A percentile compares a stretch with the other conserved stretches of the same genome.
Conservation (phyloP, 2,888 invertebrate genomes). For the Lasioglossum morio region DNA sequence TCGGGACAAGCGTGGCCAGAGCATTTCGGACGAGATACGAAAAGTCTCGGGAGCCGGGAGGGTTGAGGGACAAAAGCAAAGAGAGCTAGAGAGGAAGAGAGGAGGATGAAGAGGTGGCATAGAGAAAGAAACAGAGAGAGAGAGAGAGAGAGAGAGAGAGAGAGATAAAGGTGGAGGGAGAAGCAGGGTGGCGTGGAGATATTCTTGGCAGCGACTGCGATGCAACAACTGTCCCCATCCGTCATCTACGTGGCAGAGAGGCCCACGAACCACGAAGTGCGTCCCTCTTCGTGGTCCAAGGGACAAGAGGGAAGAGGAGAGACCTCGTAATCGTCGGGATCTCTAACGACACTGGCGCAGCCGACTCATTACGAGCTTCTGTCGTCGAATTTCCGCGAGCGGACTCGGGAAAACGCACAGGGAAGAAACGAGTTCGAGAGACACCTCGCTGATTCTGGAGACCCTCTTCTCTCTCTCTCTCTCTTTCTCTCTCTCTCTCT, state of each 20-base stretch:
- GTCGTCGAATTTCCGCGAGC: conserved; percentile 41
- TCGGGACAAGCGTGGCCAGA: not conserved
- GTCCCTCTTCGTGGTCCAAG: conserved; percentile 38
- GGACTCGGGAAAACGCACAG: not conserved
- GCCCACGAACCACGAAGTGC: conserved; percentile 50
- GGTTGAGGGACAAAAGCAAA: not conserved
- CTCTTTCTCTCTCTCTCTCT: not conserved
- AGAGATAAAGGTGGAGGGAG: conserved; percentile 60
- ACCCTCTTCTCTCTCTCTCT: not conserved
- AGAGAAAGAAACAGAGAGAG: not conserved
- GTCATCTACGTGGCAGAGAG: conserved; percentile 76
- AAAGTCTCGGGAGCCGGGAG: not conserved
- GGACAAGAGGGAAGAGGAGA: conserved; percentile 24
- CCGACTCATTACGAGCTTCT: conserved; percentile 46
- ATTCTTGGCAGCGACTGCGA: conserved; percentile 80
- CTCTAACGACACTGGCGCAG: conserved; percentile 53
- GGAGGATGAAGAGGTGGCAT: not conserved
- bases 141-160: conserved; percentile 15
- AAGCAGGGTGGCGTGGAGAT: conserved; percentile 69
- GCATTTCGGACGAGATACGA: not conserved
- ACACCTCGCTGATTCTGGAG: conserved; percentile 1
- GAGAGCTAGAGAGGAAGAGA: not conserved
- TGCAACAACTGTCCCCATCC: conserved; percentile 83
- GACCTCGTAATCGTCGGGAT: conserved; percentile 65
- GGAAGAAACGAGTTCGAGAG: not conserved